Evolutionary conservation across 1,140 invertebrate species (phyloP).

Genomic region (Atopsyche davidsoni): DNA sequence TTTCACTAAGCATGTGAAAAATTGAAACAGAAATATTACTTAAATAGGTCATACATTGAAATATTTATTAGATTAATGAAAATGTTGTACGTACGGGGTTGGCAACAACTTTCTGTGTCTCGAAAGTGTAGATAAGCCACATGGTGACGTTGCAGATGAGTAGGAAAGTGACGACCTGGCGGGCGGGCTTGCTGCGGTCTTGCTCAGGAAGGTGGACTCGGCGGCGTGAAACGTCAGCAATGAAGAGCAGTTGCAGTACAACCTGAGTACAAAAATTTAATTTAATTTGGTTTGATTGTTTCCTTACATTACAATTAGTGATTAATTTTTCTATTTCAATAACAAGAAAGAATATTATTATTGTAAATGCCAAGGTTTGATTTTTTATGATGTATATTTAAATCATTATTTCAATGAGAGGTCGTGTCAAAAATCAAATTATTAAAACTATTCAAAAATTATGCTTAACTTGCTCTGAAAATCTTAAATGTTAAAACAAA

Average conservation of each 20-base stretch:
- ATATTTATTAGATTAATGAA: too few species aligned
- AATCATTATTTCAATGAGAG: too few species aligned
- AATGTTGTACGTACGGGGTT: conserved; percentile 74
- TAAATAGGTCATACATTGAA: too few species aligned
- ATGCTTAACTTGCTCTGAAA: too few species aligned
- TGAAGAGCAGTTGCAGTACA: conserved; percentile 88
- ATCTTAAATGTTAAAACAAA: too few species aligned
- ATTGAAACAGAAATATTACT: too few species aligned
- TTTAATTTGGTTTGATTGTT: background rate
- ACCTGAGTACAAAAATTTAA: conserved; percentile 54
- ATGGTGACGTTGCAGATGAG: conserved; percentile 92
- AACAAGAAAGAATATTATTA: too few species aligned
- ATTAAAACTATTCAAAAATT: too few species aligned
- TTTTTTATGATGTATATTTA: too few species aligned
- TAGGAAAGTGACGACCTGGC: conserved; percentile 92
- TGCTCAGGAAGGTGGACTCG: conserved; percentile 86
- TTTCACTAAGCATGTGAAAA: too few species aligned
- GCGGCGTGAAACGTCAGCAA: conserved; percentile 86
- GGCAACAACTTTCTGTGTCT: conserved; percentile 86
- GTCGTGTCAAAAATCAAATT: too few species aligned
- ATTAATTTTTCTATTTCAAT: background rate
- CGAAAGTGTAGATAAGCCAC: conserved; percentile 95
- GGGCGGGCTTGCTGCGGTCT: conserved; percentile 86
- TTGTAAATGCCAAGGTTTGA: too few species aligned
- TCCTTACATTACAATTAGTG: background rate